These are phyloP conservation scores for Sisyra terminalis DNA, from an alignment of 2,888 invertebrate genomes.

Conservation along the genomic window DNA sequence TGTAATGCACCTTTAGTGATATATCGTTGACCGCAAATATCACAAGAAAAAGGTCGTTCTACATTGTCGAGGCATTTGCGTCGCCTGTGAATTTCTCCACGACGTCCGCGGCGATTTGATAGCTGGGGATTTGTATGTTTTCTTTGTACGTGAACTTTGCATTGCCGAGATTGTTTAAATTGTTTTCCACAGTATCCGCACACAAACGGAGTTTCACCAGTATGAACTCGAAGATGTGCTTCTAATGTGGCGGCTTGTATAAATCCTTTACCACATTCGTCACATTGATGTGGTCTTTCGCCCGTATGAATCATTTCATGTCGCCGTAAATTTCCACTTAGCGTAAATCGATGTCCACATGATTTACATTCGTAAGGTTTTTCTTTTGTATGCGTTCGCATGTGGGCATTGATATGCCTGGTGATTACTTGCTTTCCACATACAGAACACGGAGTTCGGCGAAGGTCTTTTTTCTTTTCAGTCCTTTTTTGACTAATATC, in stretches of 20 bases:
- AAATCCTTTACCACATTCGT: constrained; percentile 7
- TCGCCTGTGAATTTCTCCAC: not conserved
- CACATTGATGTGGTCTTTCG: constrained; percentile 6
- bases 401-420: constrained; percentile 9
- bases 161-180: constrained; percentile 7
- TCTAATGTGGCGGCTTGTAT: constrained; percentile 10
- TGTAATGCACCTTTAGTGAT: not conserved
- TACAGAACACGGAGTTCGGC: constrained; percentile 11
- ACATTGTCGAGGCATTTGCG: not conserved
- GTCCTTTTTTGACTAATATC: not conserved
- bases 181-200: constrained; percentile 11
- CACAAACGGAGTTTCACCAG: constrained; percentile 7
- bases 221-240: not conserved
- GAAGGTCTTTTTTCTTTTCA: too few relatives aligned
- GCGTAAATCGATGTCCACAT: constrained; percentile 20
- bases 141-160: constrained; percentile 8
- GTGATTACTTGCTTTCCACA: constrained; percentile 12
- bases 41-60: not conserved
- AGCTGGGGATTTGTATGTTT: not conserved
- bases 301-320: too few relatives aligned
- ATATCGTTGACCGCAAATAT: constrained; percentile 1
- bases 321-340: too few relatives aligned
- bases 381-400: constrained; percentile 10
- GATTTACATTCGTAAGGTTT: constrained; percentile 16
- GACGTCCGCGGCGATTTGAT: too few relatives aligned